Percentiles rank a stretch among this genome's conserved stretches.
phyloP scores from a whole-genome alignment of 2,797 vertebrate genomes.

The Periparus ater region DNA sequence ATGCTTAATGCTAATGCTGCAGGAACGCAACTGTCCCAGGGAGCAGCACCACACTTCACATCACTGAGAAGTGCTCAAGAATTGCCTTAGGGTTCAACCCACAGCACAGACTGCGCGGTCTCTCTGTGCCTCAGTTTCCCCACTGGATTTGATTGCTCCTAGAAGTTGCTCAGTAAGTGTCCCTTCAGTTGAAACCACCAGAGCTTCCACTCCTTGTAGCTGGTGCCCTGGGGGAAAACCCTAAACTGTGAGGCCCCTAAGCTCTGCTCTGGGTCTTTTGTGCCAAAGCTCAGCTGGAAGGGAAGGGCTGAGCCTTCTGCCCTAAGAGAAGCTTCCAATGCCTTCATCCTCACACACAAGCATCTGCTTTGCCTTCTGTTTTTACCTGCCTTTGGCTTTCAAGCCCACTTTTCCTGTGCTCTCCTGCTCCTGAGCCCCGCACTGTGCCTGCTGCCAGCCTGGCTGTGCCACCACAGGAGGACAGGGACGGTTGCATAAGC shows the following conservation, averaged over 20 bases:
- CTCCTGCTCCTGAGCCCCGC: background rate
- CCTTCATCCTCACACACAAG: background rate
- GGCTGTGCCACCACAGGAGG: background rate
- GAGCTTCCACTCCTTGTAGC: background rate
- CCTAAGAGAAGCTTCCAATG: accelerated
- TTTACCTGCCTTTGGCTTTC: background rate
- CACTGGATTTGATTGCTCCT: background rate
- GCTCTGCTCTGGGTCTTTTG: background rate
- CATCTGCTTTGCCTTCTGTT: background rate
- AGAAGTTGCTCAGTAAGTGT: background rate
- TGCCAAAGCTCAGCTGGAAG: background rate
- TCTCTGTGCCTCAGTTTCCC: background rate
- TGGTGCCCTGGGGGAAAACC: background rate
- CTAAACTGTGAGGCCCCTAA: background rate
- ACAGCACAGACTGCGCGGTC: background rate
- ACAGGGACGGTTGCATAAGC: slow-evolving; percentile 32
- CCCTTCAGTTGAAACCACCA: background rate
- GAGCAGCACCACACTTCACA: background rate
- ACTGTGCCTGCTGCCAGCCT: background rate
- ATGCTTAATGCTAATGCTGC: background rate
- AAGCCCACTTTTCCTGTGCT: background rate
- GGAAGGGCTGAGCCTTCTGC: background rate
- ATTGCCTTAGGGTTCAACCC: background rate
- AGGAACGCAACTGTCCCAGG: background rate
- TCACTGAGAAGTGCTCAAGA: background rate